A percentile compares a stretch with the other conserved stretches of the same genome.
Conservation (phyloP, 2,113 vertebrate genomes). For the Aramus guarauna region DNA sequence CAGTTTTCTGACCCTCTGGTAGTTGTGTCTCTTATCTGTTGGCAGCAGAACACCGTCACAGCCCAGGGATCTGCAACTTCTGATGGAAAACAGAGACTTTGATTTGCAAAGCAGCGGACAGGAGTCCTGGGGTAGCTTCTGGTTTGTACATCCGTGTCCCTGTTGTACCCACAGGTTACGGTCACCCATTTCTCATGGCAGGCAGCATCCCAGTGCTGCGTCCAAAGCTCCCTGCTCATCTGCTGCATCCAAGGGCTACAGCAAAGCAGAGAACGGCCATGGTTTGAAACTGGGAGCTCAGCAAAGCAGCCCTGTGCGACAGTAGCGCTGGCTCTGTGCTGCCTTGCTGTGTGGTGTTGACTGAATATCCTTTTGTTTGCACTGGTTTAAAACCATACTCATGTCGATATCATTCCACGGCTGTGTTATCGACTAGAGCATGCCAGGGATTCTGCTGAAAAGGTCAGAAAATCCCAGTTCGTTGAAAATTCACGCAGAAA, state of each 20-base stretch:
- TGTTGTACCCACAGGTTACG: no score
- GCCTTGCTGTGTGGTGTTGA: neutral
- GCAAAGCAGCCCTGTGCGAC: neutral
- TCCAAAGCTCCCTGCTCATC: neutral
- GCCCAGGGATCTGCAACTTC: neutral
- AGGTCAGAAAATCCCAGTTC: neutral
- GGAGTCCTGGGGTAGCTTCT: neutral
- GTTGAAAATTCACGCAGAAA: neutral
- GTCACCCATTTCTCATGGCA: accelerated
- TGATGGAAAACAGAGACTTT: neutral
- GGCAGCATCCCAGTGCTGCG: neutral
- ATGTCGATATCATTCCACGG: neutral
- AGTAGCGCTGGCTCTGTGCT: neutral
- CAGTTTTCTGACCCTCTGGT: neutral
- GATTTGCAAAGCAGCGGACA: neutral
- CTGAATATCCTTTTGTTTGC: neutral
- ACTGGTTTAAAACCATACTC: neutral
- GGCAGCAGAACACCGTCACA: neutral
- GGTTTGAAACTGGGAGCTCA: neutral
- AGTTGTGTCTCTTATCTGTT: neutral
- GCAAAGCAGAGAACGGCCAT: no score
- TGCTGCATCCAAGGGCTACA: neutral
- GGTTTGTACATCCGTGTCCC: accelerated
- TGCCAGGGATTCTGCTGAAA: neutral
- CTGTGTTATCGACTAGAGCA: neutral